Conservation (phyloP, 1,140 invertebrate genomes). For the Solen grandis region DNA sequence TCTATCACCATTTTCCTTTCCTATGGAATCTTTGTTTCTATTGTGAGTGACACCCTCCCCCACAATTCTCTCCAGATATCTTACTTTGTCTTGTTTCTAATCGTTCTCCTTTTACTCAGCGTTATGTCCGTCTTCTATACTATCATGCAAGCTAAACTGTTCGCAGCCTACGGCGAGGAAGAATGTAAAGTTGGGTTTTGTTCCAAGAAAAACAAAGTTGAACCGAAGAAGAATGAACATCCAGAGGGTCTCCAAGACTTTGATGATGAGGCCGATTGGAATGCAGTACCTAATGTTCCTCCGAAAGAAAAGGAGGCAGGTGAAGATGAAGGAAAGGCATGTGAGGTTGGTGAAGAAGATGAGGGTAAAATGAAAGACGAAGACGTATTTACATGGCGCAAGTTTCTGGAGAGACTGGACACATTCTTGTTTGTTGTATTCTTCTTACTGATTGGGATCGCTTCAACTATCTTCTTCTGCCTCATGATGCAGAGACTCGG, state of each 20-base stretch:
- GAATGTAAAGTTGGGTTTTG: background rate
- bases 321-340: background rate
- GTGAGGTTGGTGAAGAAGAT: background rate
- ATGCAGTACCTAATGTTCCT: background rate
- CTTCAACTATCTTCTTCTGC: background rate
- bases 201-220: background rate
- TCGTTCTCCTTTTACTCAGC: background rate
- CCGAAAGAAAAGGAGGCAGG: too few species aligned
- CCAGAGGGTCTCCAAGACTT: background rate
- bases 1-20: constrained; percentile 22
- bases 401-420: background rate
- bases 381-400: background rate
- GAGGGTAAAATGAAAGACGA: too few species aligned
- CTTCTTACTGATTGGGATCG: background rate
- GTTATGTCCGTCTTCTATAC: constrained; percentile 15
- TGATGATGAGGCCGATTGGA: background rate
- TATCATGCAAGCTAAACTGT: constrained; percentile 13
- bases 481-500: constrained; percentile 5
- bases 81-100: constrained; percentile 8
- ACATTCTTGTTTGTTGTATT: constrained; percentile 6
- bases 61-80: constrained; percentile 28
- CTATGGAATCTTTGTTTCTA: constrained; percentile 9
- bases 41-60: constrained; percentile 9
- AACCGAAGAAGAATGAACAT: background rate
- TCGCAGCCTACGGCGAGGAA: background rate